Conservation (phyloP, 2,888 invertebrate species). For the Drosophila mercatorum region DNA sequence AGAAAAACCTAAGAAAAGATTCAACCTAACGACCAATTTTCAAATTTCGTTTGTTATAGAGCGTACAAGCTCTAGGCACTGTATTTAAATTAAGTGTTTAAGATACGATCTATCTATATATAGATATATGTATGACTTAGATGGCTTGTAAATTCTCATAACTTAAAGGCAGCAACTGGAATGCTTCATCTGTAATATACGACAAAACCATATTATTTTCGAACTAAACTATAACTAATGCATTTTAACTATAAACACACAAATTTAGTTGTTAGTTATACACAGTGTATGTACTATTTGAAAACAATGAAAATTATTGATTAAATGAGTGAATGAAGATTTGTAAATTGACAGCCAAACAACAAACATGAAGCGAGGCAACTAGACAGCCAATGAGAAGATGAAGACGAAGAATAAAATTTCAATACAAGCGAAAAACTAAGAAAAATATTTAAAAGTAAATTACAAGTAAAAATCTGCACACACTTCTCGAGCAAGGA, state of each 20-base stretch:
- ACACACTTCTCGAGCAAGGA: slow-evolving; percentile 73
- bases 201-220: slow-evolving; percentile 59
- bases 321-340: slow-evolving; percentile 22
- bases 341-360: slow-evolving; percentile 60
- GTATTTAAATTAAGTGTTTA: slow-evolving; percentile 34
- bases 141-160: slow-evolving; percentile 77
- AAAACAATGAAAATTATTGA: background rate
- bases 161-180: slow-evolving; percentile 44
- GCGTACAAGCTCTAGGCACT: slow-evolving; percentile 49
- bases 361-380: slow-evolving; percentile 2
- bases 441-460: slow-evolving; percentile 19
- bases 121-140: slow-evolving; percentile 36
- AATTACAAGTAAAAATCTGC: slow-evolving; percentile 37
- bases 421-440: slow-evolving; percentile 1
- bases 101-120: slow-evolving; percentile 29
- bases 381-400: slow-evolving; percentile 22
- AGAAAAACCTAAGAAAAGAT: slow-evolving; percentile 25
- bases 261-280: slow-evolving; percentile 47
- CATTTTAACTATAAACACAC: slow-evolving; percentile 66
- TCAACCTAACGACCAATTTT: slow-evolving; percentile 79
- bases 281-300: slow-evolving; percentile 32
- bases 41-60: slow-evolving; percentile 48
- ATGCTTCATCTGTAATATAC: slow-evolving; percentile 76
- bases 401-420: slow-evolving; percentile 2
- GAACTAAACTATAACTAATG: slow-evolving; percentile 46